phyloP scores from a whole-genome alignment of 2,797 vertebrate species.

The Bradypodion pumilum region DNA sequence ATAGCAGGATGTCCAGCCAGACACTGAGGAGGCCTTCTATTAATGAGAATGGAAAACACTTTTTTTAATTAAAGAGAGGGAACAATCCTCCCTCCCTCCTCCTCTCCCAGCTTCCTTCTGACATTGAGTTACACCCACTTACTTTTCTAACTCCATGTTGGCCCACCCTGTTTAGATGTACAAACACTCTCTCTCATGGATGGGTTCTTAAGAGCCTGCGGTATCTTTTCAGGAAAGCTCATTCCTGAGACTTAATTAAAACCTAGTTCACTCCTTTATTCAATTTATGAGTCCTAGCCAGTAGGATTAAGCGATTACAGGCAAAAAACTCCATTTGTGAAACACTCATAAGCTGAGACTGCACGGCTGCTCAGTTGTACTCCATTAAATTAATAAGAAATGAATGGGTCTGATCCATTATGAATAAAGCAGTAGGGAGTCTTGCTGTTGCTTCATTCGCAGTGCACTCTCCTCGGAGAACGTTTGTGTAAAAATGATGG shows the following conservation, averaged over 20 bases:
- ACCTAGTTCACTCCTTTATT: constrained; percentile 88
- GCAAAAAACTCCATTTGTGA: constrained; percentile 91
- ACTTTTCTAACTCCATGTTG: constrained; percentile 44
- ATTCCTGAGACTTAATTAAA: constrained; percentile 96
- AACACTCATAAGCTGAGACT: constrained; percentile 90
- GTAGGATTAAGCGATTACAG: constrained; percentile 99
- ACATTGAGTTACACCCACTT: constrained; percentile 51
- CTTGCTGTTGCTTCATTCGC: constrained; percentile 78
- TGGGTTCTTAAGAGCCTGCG: constrained; percentile 73
- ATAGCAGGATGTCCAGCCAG: no score
- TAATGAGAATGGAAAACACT: constrained; percentile 35
- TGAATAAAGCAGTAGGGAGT: constrained; percentile 86
- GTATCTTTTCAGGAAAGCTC: constrained; percentile 79
- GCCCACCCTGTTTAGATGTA: constrained; percentile 61
- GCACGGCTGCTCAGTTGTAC: constrained; percentile 86
- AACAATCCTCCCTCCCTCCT: constrained; percentile 31
- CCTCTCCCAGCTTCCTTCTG: constrained; percentile 71
- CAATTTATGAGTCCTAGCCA: constrained; percentile 88
- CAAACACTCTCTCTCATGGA: constrained; percentile 74
- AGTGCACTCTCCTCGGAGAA: constrained; percentile 82
- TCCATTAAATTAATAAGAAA: constrained; percentile 93
- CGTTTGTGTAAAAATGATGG: constrained; percentile 86
- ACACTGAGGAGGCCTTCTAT: constrained; percentile 46
- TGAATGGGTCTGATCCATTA: constrained; percentile 87
- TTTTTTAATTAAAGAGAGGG: constrained; percentile 68